phyloP scores from a whole-genome alignment of 2,888 invertebrate species.

The Stramonita haemastoma region DNA sequence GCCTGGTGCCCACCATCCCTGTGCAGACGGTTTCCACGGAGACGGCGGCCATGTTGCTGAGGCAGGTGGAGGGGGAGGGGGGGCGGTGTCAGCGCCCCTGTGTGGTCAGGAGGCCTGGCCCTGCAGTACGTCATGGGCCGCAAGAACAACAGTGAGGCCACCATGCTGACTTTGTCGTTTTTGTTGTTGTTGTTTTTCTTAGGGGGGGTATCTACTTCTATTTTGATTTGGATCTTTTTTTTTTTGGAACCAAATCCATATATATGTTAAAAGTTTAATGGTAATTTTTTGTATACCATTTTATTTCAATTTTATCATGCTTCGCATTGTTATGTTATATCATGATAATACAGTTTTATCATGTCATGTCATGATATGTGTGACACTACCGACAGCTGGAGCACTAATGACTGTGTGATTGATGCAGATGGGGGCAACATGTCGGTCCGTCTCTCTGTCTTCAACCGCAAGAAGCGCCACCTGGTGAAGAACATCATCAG shows the following conservation, averaged over 20 bases:
- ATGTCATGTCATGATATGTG: too few relatives aligned
- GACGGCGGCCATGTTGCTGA: constrained; percentile 47
- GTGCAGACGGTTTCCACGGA: constrained; percentile 54
- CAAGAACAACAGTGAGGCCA: constrained; percentile 7
- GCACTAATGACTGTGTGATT: background rate
- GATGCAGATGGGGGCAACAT: constrained; percentile 38
- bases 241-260: too few relatives aligned
- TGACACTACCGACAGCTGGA: too few relatives aligned
- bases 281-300: too few relatives aligned
- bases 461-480: constrained; percentile 46
- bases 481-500: constrained; percentile 58
- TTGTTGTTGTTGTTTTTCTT: too few relatives aligned
- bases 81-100: constrained; percentile 44
- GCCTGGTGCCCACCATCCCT: constrained; percentile 45
- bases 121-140: constrained; percentile 43
- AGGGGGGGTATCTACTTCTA: too few relatives aligned
- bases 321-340: too few relatives aligned
- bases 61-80: constrained; percentile 20
- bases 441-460: constrained; percentile 50
- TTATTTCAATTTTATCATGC: too few relatives aligned
- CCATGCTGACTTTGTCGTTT: too few relatives aligned
- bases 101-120: constrained; percentile 48
- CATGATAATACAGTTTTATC: too few relatives aligned
- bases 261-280: too few relatives aligned
- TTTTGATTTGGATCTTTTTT: too few relatives aligned